phyloP scores from a whole-genome alignment of 1,140 invertebrate genomes.

The Oreohelix idahoensis region DNA sequence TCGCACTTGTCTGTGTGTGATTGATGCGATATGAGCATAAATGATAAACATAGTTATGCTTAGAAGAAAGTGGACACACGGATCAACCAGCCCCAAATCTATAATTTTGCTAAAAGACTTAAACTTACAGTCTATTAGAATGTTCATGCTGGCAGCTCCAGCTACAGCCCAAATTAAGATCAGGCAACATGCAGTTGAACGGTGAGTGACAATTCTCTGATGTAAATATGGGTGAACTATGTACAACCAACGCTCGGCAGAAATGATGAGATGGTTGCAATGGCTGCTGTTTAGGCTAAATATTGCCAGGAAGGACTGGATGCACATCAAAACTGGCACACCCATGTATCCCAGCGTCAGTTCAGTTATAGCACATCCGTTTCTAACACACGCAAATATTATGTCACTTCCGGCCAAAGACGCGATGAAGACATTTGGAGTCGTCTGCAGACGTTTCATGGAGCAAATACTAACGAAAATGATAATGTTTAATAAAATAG shows the following conservation, averaged over 20 bases:
- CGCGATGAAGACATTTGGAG: background rate
- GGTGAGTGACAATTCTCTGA: background rate
- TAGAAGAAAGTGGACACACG: background rate
- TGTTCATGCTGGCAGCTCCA: background rate
- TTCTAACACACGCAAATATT: background rate
- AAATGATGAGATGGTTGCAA: background rate
- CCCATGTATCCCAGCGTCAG: background rate
- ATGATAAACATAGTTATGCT: background rate
- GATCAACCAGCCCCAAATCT: background rate
- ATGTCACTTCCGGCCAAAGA: background rate
- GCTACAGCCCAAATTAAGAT: background rate
- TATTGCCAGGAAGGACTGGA: background rate
- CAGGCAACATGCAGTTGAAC: background rate
- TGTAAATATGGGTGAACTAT: background rate
- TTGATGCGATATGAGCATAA: background rate
- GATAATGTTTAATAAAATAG: background rate
- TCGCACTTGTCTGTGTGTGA: background rate
- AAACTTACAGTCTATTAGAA: background rate
- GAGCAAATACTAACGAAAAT: background rate
- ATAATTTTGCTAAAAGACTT: background rate
- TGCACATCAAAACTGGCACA: background rate
- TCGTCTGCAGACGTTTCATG: background rate
- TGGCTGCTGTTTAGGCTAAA: background rate
- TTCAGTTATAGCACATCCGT: background rate
- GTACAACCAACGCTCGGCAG: background rate